Base-by-base conservation (phyloP, 2,888 invertebrate genomes). In the Bombylius discolor region DNA sequence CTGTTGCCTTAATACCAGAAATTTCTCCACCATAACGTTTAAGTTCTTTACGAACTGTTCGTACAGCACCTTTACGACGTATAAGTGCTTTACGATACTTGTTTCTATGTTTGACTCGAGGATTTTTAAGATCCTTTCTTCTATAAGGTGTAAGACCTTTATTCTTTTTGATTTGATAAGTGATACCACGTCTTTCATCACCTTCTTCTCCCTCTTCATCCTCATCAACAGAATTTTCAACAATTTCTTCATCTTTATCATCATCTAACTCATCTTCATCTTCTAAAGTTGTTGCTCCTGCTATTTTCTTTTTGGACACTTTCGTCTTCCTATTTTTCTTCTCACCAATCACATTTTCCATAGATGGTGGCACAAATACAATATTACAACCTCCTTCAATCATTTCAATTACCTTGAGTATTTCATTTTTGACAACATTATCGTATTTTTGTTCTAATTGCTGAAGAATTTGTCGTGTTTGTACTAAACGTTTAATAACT, bases 131-230 rank as follows among this genome's bases (percentile, higher is more conserved):
- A 67, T 93, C 93, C 72, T 94, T 96, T 75, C 91, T 95, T 61
- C 94, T 83, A 63, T 86, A 81, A 0, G 95, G 92, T 45, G 87
- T 93, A 23, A 97, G 78, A 14, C 97, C 97, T 74, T 93, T 96
- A 69, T 98, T 98, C 74, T 97, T 97, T 31, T 89, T 86, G 69
- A 97, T 97, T 80, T 95, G 83, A 70, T 93, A 92, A 4, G 90
- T 94, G 61, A 96, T 95, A 53, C 83, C 82, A 64, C 96, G 80
- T 68, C 92, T 93, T 2, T 72, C 63, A 50, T 75, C 76, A 46
- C 61, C 66, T 13, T 65, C 64, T 47, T 66, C 67, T 42, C 66
- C 68, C 32, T 73, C 74, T 62, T 60, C 56, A 3, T 63, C 63
- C 39, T 68, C 66, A 47, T 65, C 66, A 45, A 65, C 70, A 61